A percentile compares a stretch with the other conserved stretches of the same genome.
phyloP scores from a whole-genome alignment of 64 coral and sea anemone genomes.

The Anthopleura sola region DNA sequence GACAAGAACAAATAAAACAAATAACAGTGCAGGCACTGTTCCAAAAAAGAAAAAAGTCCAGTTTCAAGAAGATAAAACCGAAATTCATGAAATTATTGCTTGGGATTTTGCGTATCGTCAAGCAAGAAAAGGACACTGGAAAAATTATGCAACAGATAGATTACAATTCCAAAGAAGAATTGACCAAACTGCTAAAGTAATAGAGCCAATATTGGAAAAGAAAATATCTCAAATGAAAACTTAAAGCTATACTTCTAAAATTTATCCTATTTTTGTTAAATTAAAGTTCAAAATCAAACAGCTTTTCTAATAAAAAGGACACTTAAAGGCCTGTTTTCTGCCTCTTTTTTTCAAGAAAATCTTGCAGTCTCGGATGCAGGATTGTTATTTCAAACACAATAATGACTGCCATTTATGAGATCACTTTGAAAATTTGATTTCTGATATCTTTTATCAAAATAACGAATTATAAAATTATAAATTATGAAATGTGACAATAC shows the following conservation, averaged over 20 bases:
- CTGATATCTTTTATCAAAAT: no score
- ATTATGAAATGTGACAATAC: no score
- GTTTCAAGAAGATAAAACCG: neutral
- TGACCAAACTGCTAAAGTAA: neutral
- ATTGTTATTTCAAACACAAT: no score
- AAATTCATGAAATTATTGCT: conserved; percentile 2
- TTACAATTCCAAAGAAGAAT: conserved; percentile 1
- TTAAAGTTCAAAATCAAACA: neutral
- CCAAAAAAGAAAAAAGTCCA: conserved; percentile 9
- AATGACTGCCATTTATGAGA: no score
- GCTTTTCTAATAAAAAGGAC: neutral
- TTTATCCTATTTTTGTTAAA: neutral
- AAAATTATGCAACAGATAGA: conserved; percentile 8
- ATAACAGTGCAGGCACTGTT: neutral
- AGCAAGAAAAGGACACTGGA: conserved; percentile 2
- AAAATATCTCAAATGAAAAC: neutral
- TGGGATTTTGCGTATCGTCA: conserved; percentile 24
- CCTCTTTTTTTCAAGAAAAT: neutral
- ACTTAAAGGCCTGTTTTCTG: neutral
- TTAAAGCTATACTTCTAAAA: neutral
- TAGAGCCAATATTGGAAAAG: neutral
- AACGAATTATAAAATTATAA: no score
- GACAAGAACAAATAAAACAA: neutral
- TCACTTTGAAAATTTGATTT: no score
- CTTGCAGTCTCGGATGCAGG: no score